A percentile compares a stretch with the other conserved stretches of the same genome.
Conservation (phyloP, 1,140 invertebrate genomes). For the Microplitis mediator region DNA sequence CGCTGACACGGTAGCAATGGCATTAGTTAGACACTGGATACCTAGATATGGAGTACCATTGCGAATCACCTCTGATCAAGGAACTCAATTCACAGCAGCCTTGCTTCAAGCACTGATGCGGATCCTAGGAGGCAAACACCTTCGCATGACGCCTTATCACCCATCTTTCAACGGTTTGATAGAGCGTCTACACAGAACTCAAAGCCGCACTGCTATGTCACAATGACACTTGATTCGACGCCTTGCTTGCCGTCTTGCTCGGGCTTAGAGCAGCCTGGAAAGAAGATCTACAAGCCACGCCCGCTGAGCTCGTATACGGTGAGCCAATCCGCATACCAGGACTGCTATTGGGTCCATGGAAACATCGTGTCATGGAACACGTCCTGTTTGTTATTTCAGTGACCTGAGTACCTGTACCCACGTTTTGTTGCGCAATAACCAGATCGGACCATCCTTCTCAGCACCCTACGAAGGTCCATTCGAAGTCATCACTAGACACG, state of each 20-base stretch:
- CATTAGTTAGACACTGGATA: constrained; percentile 38
- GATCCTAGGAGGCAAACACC: constrained; percentile 34
- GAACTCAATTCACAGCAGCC: constrained; percentile 46
- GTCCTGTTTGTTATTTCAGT: constrained; percentile 29
- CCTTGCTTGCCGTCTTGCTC: constrained; percentile 46
- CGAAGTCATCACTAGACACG: constrained; percentile 36
- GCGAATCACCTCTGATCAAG: constrained; percentile 44
- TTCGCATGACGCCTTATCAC: constrained; percentile 42
- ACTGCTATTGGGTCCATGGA: constrained; percentile 41
- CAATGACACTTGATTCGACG: constrained; percentile 34
- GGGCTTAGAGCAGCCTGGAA: constrained; percentile 35
- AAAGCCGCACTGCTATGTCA: constrained; percentile 25
- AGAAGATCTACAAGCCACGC: constrained; percentile 15
- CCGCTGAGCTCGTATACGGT: no score
- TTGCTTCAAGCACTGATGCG: constrained; percentile 31
- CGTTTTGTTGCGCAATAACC: constrained; percentile 36
- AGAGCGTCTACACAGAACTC: constrained; percentile 52
- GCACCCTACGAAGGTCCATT: constrained; percentile 49
- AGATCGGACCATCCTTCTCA: not conserved
- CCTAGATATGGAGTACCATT: constrained; percentile 39
- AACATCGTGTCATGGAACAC: not conserved
- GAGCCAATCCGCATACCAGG: constrained; percentile 38
- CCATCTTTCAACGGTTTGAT: constrained; percentile 51
- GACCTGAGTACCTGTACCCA: constrained; percentile 25
- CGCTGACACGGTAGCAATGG: constrained; percentile 34